phyloP scores from a whole-genome alignment of 2,113 vertebrate species.

The Otolemur garnettii region DNA sequence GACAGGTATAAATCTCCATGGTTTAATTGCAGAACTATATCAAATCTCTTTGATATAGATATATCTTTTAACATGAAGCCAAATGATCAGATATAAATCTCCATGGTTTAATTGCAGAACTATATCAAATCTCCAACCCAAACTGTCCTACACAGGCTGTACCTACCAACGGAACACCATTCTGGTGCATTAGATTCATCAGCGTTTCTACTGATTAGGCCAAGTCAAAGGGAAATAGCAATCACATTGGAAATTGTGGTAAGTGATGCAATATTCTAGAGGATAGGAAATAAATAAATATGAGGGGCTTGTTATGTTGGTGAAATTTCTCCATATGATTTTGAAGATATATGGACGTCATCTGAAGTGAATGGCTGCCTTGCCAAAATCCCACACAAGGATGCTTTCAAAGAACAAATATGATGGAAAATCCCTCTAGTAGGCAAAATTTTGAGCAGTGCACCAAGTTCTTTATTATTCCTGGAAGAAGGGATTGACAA shows the following conservation, averaged over 20 bases:
- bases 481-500: background rate
- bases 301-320: background rate
- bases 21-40: background rate
- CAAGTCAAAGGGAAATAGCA: background rate
- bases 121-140: background rate
- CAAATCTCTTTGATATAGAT: too few species aligned
- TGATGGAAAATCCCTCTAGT: background rate
- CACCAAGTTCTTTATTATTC: background rate
- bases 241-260: background rate
- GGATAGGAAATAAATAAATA: background rate
- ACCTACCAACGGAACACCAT: too few species aligned
- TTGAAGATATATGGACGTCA: background rate
- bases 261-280: background rate
- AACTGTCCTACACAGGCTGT: fast-evolving
- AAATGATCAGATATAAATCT: background rate
- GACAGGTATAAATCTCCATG: background rate
- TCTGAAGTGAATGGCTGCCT: background rate
- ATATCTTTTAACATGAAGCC: background rate
- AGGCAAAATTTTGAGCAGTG: background rate
- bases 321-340: background rate
- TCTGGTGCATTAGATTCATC: background rate
- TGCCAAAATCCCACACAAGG: background rate
- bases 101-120: background rate
- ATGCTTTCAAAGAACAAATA: background rate
- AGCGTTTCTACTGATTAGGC: background rate